Evolutionary conservation across 2,888 invertebrate genomes (phyloP).

Genomic region (Melitaea athalia): DNA sequence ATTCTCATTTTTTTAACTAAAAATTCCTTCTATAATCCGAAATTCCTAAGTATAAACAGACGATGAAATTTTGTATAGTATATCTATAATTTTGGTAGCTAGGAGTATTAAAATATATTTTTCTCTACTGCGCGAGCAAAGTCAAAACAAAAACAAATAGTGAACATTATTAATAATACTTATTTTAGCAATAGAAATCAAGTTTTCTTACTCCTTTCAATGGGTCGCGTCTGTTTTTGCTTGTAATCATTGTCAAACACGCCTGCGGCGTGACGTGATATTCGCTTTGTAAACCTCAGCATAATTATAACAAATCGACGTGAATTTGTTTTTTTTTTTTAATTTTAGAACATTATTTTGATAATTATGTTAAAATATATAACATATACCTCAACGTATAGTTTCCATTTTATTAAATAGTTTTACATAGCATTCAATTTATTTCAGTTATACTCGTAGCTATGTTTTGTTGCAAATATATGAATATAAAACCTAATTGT

Average conservation of each 20-base stretch:
- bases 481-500: neutral
- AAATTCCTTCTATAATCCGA: too few species aligned
- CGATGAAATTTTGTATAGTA: too few species aligned
- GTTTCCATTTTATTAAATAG: too few species aligned
- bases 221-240: constrained; percentile 2
- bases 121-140: too few species aligned
- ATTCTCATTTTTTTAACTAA: too few species aligned
- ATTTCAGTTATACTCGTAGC: neutral
- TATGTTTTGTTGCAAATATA: neutral
- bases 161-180: too few species aligned
- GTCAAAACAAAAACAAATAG: too few species aligned
- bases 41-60: too few species aligned
- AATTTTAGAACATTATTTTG: constrained; percentile 1
- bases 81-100: too few species aligned
- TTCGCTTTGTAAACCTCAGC: constrained; percentile 1
- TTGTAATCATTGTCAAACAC: neutral
- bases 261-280: constrained; percentile 5
- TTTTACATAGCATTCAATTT: neutral
- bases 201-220: neutral
- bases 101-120: too few species aligned
- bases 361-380: neutral
- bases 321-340: constrained; percentile 7
- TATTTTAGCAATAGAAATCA: neutral
- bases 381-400: neutral
- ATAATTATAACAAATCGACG: neutral